These are phyloP conservation scores for Carposina sasakii DNA, from an alignment of 1,140 invertebrate genomes.

Conservation along the genomic window DNA sequence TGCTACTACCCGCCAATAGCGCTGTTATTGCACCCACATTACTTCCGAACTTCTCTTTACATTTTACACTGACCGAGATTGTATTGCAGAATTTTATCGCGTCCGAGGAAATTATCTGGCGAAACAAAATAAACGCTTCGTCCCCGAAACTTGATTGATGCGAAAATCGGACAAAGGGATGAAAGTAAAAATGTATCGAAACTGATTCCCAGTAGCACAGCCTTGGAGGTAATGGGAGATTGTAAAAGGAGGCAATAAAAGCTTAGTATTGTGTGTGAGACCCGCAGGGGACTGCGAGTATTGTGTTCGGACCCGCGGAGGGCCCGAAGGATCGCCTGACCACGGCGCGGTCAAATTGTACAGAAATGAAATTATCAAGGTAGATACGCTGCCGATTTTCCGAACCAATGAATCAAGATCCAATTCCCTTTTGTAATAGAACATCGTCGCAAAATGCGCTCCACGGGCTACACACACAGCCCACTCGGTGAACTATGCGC, in stretches of 20 bases:
- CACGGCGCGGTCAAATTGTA: conserved; percentile 71
- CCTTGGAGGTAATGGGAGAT: conserved; percentile 68
- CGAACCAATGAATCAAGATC: conserved; percentile 72
- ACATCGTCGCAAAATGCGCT: conserved; percentile 65
- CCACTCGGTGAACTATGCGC: conserved; percentile 62
- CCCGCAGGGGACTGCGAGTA: conserved; percentile 58
- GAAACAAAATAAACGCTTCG: conserved; percentile 49
- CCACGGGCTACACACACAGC: conserved; percentile 61
- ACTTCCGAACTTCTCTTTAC: no score
- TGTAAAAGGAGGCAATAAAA: conserved; percentile 72
- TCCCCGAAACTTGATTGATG: conserved; percentile 41
- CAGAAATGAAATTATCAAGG: conserved; percentile 73
- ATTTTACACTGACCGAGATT: no score
- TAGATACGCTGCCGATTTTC: conserved; percentile 72
- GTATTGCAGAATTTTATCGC: no score
- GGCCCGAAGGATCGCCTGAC: conserved; percentile 64
- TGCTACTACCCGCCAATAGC: conserved; percentile 34
- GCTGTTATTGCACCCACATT: conserved; percentile 1
- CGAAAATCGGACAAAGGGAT: conserved; percentile 52
- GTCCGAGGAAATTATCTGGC: no score
- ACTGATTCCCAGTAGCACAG: conserved; percentile 63
- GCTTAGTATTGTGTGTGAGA: conserved; percentile 68
- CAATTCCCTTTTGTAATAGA: conserved; percentile 73
- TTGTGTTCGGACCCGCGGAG: conserved; percentile 62
- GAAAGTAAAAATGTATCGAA: conserved; percentile 62